Evolutionary conservation across 2,113 vertebrate species (phyloP).

Genomic region (Platysternon megacephalum): DNA sequence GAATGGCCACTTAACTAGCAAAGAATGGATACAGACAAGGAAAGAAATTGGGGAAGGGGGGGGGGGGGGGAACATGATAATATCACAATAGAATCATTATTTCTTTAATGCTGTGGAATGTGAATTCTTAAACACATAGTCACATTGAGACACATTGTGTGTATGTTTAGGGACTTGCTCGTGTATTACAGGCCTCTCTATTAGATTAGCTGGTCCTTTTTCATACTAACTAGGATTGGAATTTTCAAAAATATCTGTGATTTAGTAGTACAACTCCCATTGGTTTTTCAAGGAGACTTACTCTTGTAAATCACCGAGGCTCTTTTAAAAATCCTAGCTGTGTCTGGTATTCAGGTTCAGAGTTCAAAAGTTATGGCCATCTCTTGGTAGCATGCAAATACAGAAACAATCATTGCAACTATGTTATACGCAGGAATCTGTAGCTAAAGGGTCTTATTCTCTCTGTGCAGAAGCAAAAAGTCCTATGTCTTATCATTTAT

Average conservation of each 20-base stretch:
- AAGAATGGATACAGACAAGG: background rate
- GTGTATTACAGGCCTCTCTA: too few species aligned
- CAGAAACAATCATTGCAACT: fast-evolving
- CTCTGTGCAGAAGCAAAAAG: background rate
- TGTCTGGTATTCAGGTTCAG: background rate
- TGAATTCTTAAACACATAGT: background rate
- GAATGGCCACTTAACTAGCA: too few species aligned
- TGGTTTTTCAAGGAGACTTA: too few species aligned
- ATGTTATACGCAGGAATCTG: fast-evolving
- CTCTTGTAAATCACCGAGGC: too few species aligned
- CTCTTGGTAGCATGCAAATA: fast-evolving
- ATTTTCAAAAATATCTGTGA: background rate
- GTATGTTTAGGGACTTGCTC: too few species aligned
- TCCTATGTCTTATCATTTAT: background rate
- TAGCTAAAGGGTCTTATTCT: background rate
- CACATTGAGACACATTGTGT: background rate
- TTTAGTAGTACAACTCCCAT: too few species aligned
- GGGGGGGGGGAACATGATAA: background rate
- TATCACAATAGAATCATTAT: background rate
- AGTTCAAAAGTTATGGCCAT: background rate
- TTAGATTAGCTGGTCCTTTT: background rate
- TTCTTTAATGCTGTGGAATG: background rate
- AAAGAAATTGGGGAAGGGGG: background rate
- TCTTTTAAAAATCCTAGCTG: background rate
- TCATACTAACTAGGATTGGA: fast-evolving